Conservation (phyloP, 2,113 vertebrate genomes). For the Chloebia gouldiae region DNA sequence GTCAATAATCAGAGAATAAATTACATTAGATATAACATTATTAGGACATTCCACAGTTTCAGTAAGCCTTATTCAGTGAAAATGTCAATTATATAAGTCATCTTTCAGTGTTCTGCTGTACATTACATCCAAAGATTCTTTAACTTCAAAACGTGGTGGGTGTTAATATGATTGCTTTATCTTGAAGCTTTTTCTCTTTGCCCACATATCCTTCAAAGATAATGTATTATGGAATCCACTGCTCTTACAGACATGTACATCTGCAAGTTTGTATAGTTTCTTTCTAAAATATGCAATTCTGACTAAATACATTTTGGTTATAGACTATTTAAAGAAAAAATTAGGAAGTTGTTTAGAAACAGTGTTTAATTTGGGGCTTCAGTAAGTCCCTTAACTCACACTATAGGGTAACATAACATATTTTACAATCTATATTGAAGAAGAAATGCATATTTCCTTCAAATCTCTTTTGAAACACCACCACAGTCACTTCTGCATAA, state of each 20-base stretch:
- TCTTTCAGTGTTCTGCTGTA: conserved; percentile 18
- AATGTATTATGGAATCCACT: conserved; percentile 7
- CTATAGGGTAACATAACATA: background rate
- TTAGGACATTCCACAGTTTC: background rate
- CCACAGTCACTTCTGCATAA: background rate
- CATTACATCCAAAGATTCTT: conserved; percentile 1
- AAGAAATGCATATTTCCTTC: background rate
- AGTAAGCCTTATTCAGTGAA: conserved; percentile 22
- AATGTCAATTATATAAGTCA: conserved; percentile 51
- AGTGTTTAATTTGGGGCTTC: background rate
- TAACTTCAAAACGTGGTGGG: conserved; percentile 43
- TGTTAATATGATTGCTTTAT: conserved; percentile 27
- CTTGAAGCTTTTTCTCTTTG: conserved; percentile 37
- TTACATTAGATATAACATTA: background rate
- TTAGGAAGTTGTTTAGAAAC: background rate
- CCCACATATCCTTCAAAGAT: conserved; percentile 26
- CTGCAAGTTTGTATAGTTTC: background rate
- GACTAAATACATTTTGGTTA: background rate
- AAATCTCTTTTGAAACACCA: background rate
- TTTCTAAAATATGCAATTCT: background rate
- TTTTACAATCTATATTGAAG: background rate
- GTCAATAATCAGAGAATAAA: background rate
- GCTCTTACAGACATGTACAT: background rate
- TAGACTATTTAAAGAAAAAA: background rate
- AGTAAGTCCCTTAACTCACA: background rate